Conservation (phyloP, 2,888 invertebrate genomes). For the Acanthopleura granulata region DNA sequence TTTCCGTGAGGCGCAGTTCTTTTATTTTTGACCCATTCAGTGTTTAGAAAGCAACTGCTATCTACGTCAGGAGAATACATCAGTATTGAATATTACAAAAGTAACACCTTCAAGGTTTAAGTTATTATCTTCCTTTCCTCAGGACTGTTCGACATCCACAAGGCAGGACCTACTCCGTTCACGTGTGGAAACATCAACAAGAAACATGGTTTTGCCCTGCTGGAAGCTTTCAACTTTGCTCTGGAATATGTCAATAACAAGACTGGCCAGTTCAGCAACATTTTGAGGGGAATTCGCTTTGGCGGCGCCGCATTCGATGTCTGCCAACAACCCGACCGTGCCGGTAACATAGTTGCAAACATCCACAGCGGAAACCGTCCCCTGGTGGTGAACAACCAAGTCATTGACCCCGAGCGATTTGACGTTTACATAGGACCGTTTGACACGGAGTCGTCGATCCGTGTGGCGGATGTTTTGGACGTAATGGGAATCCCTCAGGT, state of each 20-base stretch:
- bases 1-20: no score
- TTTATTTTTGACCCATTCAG: no score
- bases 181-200: constrained; percentile 61
- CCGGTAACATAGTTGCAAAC: constrained; percentile 62
- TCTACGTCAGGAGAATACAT: no score
- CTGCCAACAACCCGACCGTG: constrained; percentile 57
- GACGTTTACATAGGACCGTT: constrained; percentile 58
- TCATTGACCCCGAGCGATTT: constrained; percentile 41
- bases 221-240: constrained; percentile 65
- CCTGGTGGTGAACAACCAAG: constrained; percentile 31
- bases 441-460: constrained; percentile 52
- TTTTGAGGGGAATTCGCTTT: constrained; percentile 46
- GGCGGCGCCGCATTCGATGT: constrained; percentile 61
- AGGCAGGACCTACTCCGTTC: constrained; percentile 54
- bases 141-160: constrained; percentile 66
- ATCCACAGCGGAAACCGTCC: constrained; percentile 55
- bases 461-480: constrained; percentile 57
- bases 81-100: no score
- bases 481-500: constrained; percentile 61
- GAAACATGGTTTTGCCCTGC: constrained; percentile 58
- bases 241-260: constrained; percentile 56
- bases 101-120: no score
- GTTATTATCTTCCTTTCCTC: constrained; percentile 24
- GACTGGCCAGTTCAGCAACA: constrained; percentile 50
- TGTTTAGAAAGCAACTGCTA: no score